Evolutionary conservation across 2,888 invertebrate genomes (phyloP).

Genomic region (Cheiracanthium punctorium): DNA sequence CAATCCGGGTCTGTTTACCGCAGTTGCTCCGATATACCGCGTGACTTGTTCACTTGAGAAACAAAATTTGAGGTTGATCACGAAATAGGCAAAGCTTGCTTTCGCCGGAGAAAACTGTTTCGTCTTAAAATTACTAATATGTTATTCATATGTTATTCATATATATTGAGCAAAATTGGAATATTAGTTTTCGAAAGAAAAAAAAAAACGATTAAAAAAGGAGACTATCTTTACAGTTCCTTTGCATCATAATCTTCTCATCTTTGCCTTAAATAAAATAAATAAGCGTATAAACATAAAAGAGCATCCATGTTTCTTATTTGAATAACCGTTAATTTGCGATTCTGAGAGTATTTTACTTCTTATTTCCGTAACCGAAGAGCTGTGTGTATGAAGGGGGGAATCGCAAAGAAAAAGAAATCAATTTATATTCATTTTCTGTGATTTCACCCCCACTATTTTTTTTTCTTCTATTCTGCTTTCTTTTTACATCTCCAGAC

Average conservation of each 20-base stretch:
- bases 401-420: neutral
- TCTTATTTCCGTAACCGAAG: neutral
- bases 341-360: neutral
- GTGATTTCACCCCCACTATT: neutral
- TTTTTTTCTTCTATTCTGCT: neutral
- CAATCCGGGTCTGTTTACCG: too few relatives aligned
- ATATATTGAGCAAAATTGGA: too few relatives aligned
- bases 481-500: neutral
- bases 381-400: neutral
- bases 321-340: conserved; percentile 2
- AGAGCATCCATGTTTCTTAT: neutral
- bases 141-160: too few relatives aligned
- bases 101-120: too few relatives aligned
- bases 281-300: neutral
- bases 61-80: too few relatives aligned
- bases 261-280: neutral
- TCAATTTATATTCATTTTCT: neutral
- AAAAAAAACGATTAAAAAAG: too few relatives aligned
- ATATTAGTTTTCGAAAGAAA: too few relatives aligned
- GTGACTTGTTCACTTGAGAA: too few relatives aligned
- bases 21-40: too few relatives aligned
- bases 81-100: too few relatives aligned
- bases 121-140: too few relatives aligned
- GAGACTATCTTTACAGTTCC: too few relatives aligned
- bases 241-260: neutral